Base-by-base conservation (phyloP, 2,797 vertebrate species). In the Oreortyx pictus region DNA sequence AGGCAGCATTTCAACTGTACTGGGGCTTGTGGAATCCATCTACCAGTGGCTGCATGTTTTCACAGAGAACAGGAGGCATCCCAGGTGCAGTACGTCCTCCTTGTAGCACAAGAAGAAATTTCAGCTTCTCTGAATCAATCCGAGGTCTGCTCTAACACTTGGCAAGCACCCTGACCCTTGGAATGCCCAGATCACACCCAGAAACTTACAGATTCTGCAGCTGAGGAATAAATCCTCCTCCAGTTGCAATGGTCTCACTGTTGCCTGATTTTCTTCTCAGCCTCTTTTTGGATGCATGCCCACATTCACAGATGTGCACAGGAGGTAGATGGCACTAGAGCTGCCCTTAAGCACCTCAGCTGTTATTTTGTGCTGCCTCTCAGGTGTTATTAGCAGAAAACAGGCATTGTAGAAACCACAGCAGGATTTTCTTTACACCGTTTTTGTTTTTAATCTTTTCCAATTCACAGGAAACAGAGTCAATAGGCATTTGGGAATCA, bases 271-370 rank as follows among this genome's bases (percentile, higher is more conserved):
- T 94, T 94, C 86, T 96, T 95, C 96, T 97, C 95, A 95, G 95
- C 87, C 92, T 96, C 93, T 90, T 95, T 78, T 96, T 97, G 97
- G 97, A 97, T 93, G 93, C 8, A 50, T 94, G 97, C 96, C 97
- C 97, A 94, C 82, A 97, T 97, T 92, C 93, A 91, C 94, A 96
- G 96, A 96, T 97, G 96, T 96, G 97, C 97, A 96, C 96, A 97
- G 96, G 97, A 97, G 97, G 97, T 97, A 96, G 96, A 97, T 97
- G 96, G 96, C 95, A 97, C 97, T 96, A 96, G 95, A 96, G 86
- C 92, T 93, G 86, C 93, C 94, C 95, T 96, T 96, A 96, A 96
- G 86, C 16, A 83, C 93, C 96, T 81, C 96, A 97, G 96, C 97
- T 98, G 97, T 94, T 97, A 94, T 95, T 93, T 92, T 12, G 49